A percentile compares a stretch with the other conserved stretches of the same genome.
phyloP scores from a whole-genome alignment of 2,113 vertebrate species.

The Perca schrenkii region DNA sequence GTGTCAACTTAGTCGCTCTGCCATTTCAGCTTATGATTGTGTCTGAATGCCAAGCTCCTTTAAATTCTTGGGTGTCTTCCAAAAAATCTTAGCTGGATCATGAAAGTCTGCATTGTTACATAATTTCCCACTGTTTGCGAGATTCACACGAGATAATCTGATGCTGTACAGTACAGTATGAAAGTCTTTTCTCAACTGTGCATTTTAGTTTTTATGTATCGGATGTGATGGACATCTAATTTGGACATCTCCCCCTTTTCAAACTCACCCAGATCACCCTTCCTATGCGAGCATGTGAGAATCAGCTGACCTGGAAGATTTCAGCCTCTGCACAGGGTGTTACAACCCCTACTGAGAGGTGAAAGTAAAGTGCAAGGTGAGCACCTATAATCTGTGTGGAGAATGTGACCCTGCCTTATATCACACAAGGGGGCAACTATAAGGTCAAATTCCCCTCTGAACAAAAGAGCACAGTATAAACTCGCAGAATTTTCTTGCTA shows the following conservation, averaged over 20 bases:
- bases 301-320: constrained; percentile 80
- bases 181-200: not conserved
- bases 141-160: not conserved
- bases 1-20: constrained; percentile 18
- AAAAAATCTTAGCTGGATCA: constrained; percentile 41
- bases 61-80: constrained; percentile 63
- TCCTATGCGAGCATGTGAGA: constrained; percentile 74
- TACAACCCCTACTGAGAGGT: constrained; percentile 49
- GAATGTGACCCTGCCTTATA: constrained; percentile 78
- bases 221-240: not conserved
- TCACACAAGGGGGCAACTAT: constrained; percentile 14
- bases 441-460: constrained; percentile 48
- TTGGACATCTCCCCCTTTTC: not conserved
- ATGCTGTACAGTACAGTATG: not conserved
- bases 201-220: not conserved
- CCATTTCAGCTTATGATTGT: constrained; percentile 48
- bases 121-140: constrained; percentile 40
- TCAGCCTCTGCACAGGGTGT: constrained; percentile 52
- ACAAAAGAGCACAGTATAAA: constrained; percentile 49
- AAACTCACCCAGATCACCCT: constrained; percentile 22
- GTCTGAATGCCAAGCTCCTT: constrained; percentile 50
- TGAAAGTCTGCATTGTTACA: constrained; percentile 63
- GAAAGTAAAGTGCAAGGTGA: constrained; percentile 47
- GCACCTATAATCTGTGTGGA: constrained; percentile 72
- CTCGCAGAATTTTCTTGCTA: constrained; percentile 25